A percentile compares a stretch with the other conserved stretches of the same genome.
Evolutionary conservation across 2,797 vertebrate species (phyloP).

Genomic region (Eutrigla gurnardus): DNA sequence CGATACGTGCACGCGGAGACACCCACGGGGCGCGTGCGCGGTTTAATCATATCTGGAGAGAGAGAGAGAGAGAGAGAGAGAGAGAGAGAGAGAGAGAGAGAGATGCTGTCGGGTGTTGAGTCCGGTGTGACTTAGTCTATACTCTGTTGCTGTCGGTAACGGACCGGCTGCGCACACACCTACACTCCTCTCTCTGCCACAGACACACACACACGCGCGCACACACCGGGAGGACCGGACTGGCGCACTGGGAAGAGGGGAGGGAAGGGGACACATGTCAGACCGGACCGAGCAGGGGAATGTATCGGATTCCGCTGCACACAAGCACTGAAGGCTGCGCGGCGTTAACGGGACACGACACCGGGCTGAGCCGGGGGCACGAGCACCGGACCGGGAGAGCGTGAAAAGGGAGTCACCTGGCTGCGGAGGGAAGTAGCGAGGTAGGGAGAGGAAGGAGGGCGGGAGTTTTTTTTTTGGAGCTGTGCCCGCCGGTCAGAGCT

Average conservation of each 20-base stretch:
- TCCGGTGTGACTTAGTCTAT: slow-evolving; percentile 67
- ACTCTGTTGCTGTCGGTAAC: slow-evolving; percentile 65
- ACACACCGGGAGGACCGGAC: slow-evolving; percentile 29
- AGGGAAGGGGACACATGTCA: slow-evolving; percentile 64
- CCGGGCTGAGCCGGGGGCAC: slow-evolving; percentile 30
- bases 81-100: slow-evolving; percentile 40
- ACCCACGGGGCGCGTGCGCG: slow-evolving; percentile 74
- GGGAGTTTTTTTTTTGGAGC: slow-evolving; percentile 22
- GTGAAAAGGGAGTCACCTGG: slow-evolving; percentile 58
- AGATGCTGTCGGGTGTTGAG: slow-evolving; percentile 47
- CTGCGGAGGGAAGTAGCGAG: slow-evolving; percentile 19
- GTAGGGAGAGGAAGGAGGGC: slow-evolving; percentile 1
- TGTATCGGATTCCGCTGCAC: slow-evolving; percentile 67
- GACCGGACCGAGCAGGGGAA: slow-evolving; percentile 58
- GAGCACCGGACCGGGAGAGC: slow-evolving; percentile 38
- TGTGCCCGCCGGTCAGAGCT: slow-evolving; percentile 32
- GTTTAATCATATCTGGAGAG: slow-evolving; percentile 66
- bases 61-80: slow-evolving; percentile 26
- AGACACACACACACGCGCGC: slow-evolving; percentile 10
- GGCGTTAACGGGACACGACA: slow-evolving; percentile 60
- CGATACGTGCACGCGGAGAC: slow-evolving; percentile 58
- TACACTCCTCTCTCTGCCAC: slow-evolving; percentile 42
- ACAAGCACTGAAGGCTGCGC: slow-evolving; percentile 54
- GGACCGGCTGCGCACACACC: slow-evolving; percentile 61
- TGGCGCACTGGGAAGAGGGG: slow-evolving; percentile 53